phyloP scores from a whole-genome alignment of 2,888 invertebrate species.

The Dioctria rufipes region DNA sequence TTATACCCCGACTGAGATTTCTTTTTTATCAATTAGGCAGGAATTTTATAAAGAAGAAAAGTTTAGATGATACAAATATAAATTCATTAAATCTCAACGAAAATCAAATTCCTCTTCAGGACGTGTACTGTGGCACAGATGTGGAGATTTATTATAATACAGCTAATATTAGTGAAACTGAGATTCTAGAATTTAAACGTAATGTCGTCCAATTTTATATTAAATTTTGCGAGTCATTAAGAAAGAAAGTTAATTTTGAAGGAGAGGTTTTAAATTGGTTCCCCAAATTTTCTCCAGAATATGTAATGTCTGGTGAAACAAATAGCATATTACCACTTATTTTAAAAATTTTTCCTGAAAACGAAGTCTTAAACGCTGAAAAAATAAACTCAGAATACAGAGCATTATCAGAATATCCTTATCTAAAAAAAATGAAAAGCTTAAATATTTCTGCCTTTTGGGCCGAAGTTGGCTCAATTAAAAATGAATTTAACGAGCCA shows the following conservation, averaged over 20 bases:
- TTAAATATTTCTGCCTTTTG: slow-evolving; percentile 49
- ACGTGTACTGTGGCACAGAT: too few relatives aligned
- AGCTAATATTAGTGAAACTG: too few relatives aligned
- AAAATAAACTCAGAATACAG: slow-evolving; percentile 51
- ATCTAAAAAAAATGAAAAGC: slow-evolving; percentile 42
- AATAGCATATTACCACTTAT: slow-evolving; percentile 42
- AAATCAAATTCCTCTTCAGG: too few relatives aligned
- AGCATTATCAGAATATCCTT: slow-evolving; percentile 44
- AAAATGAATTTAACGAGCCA: slow-evolving; percentile 35
- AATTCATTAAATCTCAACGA: too few relatives aligned
- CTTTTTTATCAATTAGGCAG: too few relatives aligned
- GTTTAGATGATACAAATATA: too few relatives aligned
- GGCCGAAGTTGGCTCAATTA: slow-evolving; percentile 39
- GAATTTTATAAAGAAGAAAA: too few relatives aligned
- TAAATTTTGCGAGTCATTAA: slow-evolving; percentile 30
- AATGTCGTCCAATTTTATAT: slow-evolving; percentile 39
- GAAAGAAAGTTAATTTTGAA: slow-evolving; percentile 47
- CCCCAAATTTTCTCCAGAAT: slow-evolving; percentile 38
- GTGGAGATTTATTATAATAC: too few relatives aligned
- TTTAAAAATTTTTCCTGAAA: slow-evolving; percentile 47
- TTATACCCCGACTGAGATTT: too few relatives aligned
- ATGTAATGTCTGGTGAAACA: slow-evolving; percentile 43
- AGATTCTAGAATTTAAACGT: too few relatives aligned
- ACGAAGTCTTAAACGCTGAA: slow-evolving; percentile 40
- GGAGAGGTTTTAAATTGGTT: slow-evolving; percentile 27